Evolutionary conservation across 1,140 invertebrate genomes (phyloP), one percentile per base, ranked within the genome.

Genomic region (Melitaea cinxia): DNA sequence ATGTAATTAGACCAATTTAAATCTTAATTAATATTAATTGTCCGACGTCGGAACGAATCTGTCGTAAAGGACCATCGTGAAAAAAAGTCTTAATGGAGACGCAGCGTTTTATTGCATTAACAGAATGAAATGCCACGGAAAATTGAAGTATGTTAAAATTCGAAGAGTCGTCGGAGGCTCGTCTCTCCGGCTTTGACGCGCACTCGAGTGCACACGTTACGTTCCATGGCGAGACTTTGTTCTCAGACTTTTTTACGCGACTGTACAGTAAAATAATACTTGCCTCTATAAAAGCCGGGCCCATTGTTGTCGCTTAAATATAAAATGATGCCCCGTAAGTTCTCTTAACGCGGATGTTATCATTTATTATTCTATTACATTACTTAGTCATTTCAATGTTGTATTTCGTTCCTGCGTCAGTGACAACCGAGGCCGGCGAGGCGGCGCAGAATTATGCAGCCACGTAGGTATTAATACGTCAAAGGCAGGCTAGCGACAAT

Each of bases 1-100:
- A 89, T 85, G 79, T 87, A 89, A 89, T 89, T 88, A 89, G 83
- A 89, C 83, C 87, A 89, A 89, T 89, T 89, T 88, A 89, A 88
- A 85, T 88, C 83, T 87, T 89, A 89, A 89, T 88, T 89, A 88
- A 84, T 89, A 89, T 87, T 89, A 89, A 89, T 89, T 89, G 87
- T 89, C 79, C 70, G 73, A 83, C 79, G 87, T 82, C 77, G 81
- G 83, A 84, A 83, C 85, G 83, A 86, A 88, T 89, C 83, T 82
- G 83, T 81, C 83, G 78, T 83, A 80, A 78, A 76, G 82, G 78
- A 87, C 83, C 66, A 76, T 70, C 75, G 72, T 39, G 78, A 57
- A 78, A 78, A 85, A 82, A 87, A 81, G 69, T 83, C 72, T 68
- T 83, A 83, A 78, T 74, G 76, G 80, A 76, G 54, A 65, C 68